Percentiles rank a stretch among this genome's conserved stretches.
Conservation (phyloP, 2,888 invertebrate genomes). For the Eremobia ochroleuca region DNA sequence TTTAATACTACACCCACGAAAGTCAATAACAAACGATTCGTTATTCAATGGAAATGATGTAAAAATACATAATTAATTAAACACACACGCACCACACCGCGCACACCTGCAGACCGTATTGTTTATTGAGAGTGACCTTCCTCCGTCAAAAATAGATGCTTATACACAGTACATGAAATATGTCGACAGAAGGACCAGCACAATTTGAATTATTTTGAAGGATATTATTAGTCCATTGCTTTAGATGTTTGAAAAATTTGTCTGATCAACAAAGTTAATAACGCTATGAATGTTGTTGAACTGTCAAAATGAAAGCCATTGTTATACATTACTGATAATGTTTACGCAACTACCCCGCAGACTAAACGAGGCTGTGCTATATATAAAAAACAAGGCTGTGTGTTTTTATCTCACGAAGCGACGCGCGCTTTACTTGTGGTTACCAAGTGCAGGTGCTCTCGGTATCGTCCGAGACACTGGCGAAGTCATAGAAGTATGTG, state of each 20-base stretch:
- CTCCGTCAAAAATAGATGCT: conserved; percentile 73
- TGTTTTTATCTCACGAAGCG: too few relatives aligned
- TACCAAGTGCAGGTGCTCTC: too few relatives aligned
- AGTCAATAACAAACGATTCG: conserved; percentile 23
- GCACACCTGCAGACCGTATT: conserved; percentile 76
- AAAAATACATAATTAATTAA: conserved; percentile 47
- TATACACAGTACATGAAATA: neutral
- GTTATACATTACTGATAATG: neutral
- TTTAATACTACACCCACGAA: neutral
- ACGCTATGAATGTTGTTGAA: neutral
- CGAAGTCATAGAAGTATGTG: too few relatives aligned
- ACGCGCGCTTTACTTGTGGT: too few relatives aligned
- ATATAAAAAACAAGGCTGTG: too few relatives aligned
- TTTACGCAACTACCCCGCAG: too few relatives aligned
- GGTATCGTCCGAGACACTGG: too few relatives aligned
- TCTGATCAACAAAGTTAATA: neutral
- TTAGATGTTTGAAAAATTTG: neutral
- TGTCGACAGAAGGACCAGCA: conserved; percentile 35
- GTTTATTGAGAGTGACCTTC: conserved; percentile 78
- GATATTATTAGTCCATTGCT: too few relatives aligned
- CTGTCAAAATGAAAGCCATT: neutral
- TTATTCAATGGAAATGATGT: conserved; percentile 36
- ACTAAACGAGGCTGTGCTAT: too few relatives aligned
- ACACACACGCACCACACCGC: conserved; percentile 51
- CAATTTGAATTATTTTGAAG: neutral